Evolutionary conservation across 2,888 invertebrate genomes (phyloP).

Genomic region (Philereme vetulata): DNA sequence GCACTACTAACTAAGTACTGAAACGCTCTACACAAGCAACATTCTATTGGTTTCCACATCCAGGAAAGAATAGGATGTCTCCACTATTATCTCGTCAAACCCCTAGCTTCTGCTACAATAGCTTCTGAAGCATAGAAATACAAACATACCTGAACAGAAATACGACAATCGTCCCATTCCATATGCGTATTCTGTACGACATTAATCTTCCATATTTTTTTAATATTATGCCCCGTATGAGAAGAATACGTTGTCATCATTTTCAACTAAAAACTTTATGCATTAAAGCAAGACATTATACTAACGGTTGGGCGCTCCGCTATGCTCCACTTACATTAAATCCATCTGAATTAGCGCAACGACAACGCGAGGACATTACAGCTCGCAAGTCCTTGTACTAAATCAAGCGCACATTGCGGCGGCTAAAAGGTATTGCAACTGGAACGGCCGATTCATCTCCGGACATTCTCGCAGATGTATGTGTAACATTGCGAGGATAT

Average conservation of each 20-base stretch:
- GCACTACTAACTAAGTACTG: not conserved
- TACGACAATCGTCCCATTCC: not conserved
- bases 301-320: constrained; percentile 49
- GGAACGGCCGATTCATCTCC: constrained; percentile 36
- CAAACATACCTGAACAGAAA: constrained; percentile 9
- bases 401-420: constrained; percentile 50
- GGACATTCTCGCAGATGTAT: constrained; percentile 21
- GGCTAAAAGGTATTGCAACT: constrained; percentile 38
- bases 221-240: constrained; percentile 19
- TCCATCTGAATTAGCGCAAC: constrained; percentile 65
- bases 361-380: constrained; percentile 61
- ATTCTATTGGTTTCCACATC: constrained; percentile 1
- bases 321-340: constrained; percentile 56
- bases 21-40: not conserved
- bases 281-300: constrained; percentile 55
- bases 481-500: constrained; percentile 13
- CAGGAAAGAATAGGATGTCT: not conserved
- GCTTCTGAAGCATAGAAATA: constrained; percentile 1
- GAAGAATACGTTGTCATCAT: constrained; percentile 26
- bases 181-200: constrained; percentile 5
- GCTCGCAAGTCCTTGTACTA: constrained; percentile 59
- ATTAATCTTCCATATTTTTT: constrained; percentile 13
- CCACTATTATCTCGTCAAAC: not conserved
- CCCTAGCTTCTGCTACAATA: not conserved
- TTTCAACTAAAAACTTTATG: constrained; percentile 35